Conservation (phyloP, 2,888 invertebrate genomes). For the Amiota communis region DNA sequence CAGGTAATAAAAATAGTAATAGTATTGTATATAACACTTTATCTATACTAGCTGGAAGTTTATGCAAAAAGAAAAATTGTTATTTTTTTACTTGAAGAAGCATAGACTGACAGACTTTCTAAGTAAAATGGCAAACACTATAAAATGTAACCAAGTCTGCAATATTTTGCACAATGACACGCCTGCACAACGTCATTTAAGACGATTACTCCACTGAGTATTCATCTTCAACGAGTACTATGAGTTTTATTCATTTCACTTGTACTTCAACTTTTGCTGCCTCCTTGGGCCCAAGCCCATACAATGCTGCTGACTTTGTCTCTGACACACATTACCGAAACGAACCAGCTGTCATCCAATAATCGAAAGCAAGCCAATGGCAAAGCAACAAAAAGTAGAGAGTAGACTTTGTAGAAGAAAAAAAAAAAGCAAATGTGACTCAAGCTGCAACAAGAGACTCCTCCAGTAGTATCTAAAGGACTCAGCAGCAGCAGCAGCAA, state of each 20-base stretch:
- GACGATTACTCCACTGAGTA: conserved; percentile 63
- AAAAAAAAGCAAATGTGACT: conserved; percentile 18
- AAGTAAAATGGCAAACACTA: too few relatives aligned
- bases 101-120: too few relatives aligned
- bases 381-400: neutral
- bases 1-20: too few relatives aligned
- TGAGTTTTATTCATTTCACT: neutral
- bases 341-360: conserved; percentile 25
- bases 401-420: neutral
- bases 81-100: too few relatives aligned
- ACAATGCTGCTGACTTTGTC: conserved; percentile 4
- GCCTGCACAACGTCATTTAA: conserved; percentile 60
- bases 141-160: neutral
- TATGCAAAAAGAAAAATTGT: too few relatives aligned
- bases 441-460: conserved; percentile 6
- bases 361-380: conserved; percentile 1
- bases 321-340: conserved; percentile 18
- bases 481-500: neutral
- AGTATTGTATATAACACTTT: too few relatives aligned
- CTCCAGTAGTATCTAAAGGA: neutral
- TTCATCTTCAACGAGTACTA: conserved; percentile 35
- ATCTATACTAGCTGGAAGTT: too few relatives aligned
- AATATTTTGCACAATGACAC: conserved; percentile 20
- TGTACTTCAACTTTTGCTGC: conserved; percentile 10
- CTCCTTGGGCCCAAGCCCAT: neutral